Base-by-base conservation (phyloP, 2,888 invertebrate species). In the Drosophila stalkeri region DNA sequence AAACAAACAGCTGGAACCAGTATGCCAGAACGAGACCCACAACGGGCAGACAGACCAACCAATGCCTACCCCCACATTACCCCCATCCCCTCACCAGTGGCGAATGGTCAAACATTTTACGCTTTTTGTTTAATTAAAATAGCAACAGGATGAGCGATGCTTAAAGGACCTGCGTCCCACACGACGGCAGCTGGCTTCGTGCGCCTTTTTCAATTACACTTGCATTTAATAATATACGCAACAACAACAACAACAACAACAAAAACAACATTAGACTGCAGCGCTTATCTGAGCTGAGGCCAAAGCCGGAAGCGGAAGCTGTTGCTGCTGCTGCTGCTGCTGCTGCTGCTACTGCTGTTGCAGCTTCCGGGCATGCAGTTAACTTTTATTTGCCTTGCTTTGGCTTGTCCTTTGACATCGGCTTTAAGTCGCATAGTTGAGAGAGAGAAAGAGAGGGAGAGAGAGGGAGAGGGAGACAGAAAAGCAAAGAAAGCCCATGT, bases 71-170 rank as follows among this genome's bases (percentile, higher is more conserved):
- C 9, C 56, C 8, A 23, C 2, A 0, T 7, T 18, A 6, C 2
- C 33, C 11, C 16, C 31, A n/a, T 7, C 35, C 44, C 70, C 16
- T 4, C 20, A 2, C 35, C 20, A 56, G 23, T n/a, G n/a, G n/a
- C n/a, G 61, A 72, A 79, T 87, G 89, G 87, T 75, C 89, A 85
- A 89, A 82, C 87, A 89, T 89, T 85, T 89, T 73, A 85, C 88
- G 85, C 88, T 89, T 85, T 89, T 85, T 87, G 89, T 89, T 87
- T 85, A 85, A 85, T 85, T 85, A 85, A 85, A 85, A 87, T 80
- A 75, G 88, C 88, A 87, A 72, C 72, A 77, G 84, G 39, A 49
- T 35, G 31, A 31, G 46, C 18, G 39, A 33, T 55, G 44, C 69
- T 71, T 56, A 49, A 64, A 33, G 63, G 49, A 44, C 49, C 60